Conservation (phyloP, 2,797 vertebrate genomes). For the Rhinogobio ventralis region DNA sequence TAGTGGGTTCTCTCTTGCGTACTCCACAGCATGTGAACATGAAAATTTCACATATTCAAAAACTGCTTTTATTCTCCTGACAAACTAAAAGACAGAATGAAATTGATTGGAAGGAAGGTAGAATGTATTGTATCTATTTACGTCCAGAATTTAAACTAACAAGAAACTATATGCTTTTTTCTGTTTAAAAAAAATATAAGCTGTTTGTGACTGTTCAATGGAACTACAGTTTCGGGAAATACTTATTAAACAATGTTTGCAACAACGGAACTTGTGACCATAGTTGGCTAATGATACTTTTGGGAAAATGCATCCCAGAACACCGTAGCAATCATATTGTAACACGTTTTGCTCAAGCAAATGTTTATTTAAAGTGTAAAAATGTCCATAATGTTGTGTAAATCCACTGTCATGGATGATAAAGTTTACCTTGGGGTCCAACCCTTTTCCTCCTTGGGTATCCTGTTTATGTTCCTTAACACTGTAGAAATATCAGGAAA, state of each 20-base stretch:
- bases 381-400: slow-evolving; percentile 20
- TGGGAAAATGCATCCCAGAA: neutral
- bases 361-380: neutral
- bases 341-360: neutral
- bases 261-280: no score
- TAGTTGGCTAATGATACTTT: no score
- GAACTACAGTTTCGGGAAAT: neutral
- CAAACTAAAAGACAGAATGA: neutral
- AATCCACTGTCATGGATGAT: slow-evolving; percentile 57
- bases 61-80: no score
- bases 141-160: neutral
- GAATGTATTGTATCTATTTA: no score
- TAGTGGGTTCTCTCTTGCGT: neutral
- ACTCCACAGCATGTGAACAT: no score
- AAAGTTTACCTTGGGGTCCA: slow-evolving; percentile 58
- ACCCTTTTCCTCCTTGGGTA: slow-evolving; percentile 73
- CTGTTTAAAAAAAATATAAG: no score
- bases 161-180: neutral
- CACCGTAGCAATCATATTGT: neutral
- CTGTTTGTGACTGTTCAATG: neutral
- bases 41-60: no score
- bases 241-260: no score
- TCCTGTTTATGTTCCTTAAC: slow-evolving; percentile 77
- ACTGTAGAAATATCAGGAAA: slow-evolving; percentile 71
- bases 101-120: neutral